Base-by-base conservation (phyloP, 2,888 invertebrate genomes). In the Neuroscelio doddi region DNA sequence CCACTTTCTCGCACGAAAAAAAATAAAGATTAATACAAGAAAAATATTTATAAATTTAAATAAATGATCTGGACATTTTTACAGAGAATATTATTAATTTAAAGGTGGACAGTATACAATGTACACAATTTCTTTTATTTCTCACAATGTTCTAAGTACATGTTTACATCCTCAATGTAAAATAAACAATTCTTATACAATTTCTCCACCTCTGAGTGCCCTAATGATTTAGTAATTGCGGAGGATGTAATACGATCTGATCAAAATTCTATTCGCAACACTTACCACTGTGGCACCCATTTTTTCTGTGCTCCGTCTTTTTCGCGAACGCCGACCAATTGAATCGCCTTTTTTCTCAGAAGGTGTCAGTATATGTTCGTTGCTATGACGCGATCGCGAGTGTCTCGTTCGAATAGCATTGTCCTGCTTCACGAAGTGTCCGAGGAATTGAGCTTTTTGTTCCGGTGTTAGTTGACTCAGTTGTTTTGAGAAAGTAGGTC, bases 221-320 rank as follows among this genome's bases (percentile, higher is more conserved):
- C 21, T 47, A 27, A 51, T 44, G 29, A 57, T 51, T 62, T 44
- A 67, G 32, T 63, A 55, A 51, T 59, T 50, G 46, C 62, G 62
- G 34, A 67, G 67, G 55, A 67, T 67, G 59, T 63, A 67, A 36
- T 59, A 67, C 39, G 67, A 67, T 51, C 67, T 38, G 24, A 67
- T 63, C 51, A 67, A 47, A 55, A 67, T 67, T 39, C 64, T 64
- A 29, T 45, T 57, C 51, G 52, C 58, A 44, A 34, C 53, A 74
- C 89, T 90, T 86, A 90, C 90, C 85, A 89, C 88, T 76, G 87
- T 88, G 32, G 87, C 86, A 52, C 88, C 86, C 70, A 87, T 84
- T 80, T 89, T 90, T 72, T 90, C 90, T 12, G 87, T 85, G 68
- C 89, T 90, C 57, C 89, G 86, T 63, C 90, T 86, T 75, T 90